These are phyloP conservation scores for Pheosia tremula DNA, from an alignment of 2,888 invertebrate genomes.

Conservation along the genomic window DNA sequence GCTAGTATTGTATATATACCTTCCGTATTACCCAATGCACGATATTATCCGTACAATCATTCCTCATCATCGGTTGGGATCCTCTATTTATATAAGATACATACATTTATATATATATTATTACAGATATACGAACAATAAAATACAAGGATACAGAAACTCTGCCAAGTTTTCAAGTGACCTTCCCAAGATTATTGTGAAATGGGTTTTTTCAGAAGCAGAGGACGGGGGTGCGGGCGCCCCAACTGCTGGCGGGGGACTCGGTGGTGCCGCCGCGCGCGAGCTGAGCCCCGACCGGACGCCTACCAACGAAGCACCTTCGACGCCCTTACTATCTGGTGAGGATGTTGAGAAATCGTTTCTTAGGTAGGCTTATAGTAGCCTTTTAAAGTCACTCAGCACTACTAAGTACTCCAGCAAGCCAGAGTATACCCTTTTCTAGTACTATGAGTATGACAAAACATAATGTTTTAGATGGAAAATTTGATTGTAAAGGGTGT, in stretches of 20 bases:
- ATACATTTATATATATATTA: neutral
- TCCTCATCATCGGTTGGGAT: too few relatives aligned
- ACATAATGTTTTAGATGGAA: too few relatives aligned
- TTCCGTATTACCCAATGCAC: too few relatives aligned
- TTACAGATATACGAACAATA: neutral
- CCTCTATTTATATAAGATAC: too few relatives aligned
- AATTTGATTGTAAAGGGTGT: too few relatives aligned
- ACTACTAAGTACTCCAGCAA: too few relatives aligned
- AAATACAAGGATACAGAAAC: too few relatives aligned
- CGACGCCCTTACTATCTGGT: constrained; percentile 82
- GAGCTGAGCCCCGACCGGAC: constrained; percentile 81
- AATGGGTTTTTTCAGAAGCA: constrained; percentile 64
- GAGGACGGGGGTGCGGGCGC: constrained; percentile 78
- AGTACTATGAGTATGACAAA: too few relatives aligned
- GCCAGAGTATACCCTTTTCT: too few relatives aligned
- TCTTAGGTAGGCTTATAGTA: neutral
- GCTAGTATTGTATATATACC: too few relatives aligned
- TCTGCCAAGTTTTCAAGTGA: neutral
- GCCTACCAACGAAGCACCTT: constrained; percentile 81
- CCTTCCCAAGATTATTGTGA: constrained; percentile 12
- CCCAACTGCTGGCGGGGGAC: constrained; percentile 64
- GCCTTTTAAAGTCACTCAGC: too few relatives aligned
- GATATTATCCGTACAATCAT: too few relatives aligned
- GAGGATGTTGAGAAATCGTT: constrained; percentile 11
- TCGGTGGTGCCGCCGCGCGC: constrained; percentile 73